A percentile compares a stretch with the other conserved stretches of the same genome.
Conservation (phyloP, 2,797 vertebrate species). For the Lophius americanus region DNA sequence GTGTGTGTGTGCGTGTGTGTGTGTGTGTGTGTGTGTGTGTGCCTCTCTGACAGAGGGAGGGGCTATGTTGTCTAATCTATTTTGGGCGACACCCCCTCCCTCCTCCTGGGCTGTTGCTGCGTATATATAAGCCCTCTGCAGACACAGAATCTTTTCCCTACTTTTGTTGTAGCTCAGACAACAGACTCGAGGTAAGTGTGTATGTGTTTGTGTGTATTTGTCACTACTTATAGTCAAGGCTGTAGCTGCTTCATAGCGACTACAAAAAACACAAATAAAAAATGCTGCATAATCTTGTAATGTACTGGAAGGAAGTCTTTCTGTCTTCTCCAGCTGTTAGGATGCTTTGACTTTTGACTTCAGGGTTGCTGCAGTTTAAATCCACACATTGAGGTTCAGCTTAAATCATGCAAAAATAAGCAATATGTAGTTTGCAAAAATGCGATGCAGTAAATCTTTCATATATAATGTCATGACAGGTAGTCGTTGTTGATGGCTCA, state of each 20-base stretch:
- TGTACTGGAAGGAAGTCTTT: neutral
- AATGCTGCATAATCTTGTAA: neutral
- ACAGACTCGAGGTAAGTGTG: slow-evolving; percentile 66
- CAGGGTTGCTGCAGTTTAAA: neutral
- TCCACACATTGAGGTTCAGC: neutral
- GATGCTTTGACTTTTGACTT: slow-evolving; percentile 29
- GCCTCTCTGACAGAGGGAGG: slow-evolving; percentile 54
- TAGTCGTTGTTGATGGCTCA: neutral
- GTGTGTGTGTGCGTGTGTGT: slow-evolving; percentile 1
- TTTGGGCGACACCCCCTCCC: slow-evolving; percentile 78
- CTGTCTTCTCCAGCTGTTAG: neutral
- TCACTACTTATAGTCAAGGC: neutral
- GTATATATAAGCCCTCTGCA: slow-evolving; percentile 86
- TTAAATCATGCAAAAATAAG: neutral
- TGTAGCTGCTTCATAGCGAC: neutral
- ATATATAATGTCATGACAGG: accelerated
- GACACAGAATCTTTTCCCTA: slow-evolving; percentile 88
- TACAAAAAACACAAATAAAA: neutral
- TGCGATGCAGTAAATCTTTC: neutral
- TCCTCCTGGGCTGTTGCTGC: slow-evolving; percentile 48
- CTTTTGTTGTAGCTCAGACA: slow-evolving; percentile 57
- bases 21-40: slow-evolving; percentile 3
- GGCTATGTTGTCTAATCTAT: slow-evolving; percentile 80
- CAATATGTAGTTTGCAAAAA: neutral
- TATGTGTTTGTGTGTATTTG: slow-evolving; percentile 29